Evolutionary conservation across 2,888 invertebrate species (phyloP).

Genomic region (Lymantria dispar): DNA sequence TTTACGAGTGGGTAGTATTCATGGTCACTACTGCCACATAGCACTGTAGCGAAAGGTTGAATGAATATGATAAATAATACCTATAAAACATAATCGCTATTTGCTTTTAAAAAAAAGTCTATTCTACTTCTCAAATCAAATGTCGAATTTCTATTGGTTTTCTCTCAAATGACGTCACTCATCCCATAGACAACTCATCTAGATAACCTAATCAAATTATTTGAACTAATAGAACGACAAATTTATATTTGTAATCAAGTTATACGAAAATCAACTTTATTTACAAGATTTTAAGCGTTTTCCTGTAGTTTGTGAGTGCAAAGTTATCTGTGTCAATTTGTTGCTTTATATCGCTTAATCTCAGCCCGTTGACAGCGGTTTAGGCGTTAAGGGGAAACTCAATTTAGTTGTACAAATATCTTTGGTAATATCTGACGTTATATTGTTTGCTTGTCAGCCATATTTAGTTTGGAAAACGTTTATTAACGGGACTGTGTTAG

Average conservation of each 20-base stretch:
- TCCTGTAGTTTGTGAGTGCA: neutral
- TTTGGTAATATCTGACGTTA: conserved; percentile 16
- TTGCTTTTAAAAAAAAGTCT: too few relatives aligned
- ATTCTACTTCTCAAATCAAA: neutral
- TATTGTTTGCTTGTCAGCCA: conserved; percentile 18
- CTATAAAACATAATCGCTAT: too few relatives aligned
- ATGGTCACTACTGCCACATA: too few relatives aligned
- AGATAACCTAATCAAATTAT: conserved; percentile 77
- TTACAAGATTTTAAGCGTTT: neutral
- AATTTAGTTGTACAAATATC: conserved; percentile 26
- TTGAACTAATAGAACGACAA: conserved; percentile 25
- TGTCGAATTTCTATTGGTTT: conserved; percentile 38
- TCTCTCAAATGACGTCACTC: conserved; percentile 58
- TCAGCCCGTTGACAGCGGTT: conserved; percentile 28
- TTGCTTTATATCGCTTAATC: conserved; percentile 36
- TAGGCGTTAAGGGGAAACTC: conserved; percentile 32
- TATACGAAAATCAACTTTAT: neutral
- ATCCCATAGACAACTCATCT: conserved; percentile 74
- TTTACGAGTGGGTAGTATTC: too few relatives aligned
- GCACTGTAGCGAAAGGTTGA: too few relatives aligned
- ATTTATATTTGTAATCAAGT: conserved; percentile 4
- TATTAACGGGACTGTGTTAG: neutral
- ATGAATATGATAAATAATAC: too few relatives aligned
- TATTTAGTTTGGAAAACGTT: neutral
- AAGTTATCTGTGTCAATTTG: conserved; percentile 20